Evolutionary conservation across 2,797 vertebrate species (phyloP).

Genomic region (Echiichthys vipera): DNA sequence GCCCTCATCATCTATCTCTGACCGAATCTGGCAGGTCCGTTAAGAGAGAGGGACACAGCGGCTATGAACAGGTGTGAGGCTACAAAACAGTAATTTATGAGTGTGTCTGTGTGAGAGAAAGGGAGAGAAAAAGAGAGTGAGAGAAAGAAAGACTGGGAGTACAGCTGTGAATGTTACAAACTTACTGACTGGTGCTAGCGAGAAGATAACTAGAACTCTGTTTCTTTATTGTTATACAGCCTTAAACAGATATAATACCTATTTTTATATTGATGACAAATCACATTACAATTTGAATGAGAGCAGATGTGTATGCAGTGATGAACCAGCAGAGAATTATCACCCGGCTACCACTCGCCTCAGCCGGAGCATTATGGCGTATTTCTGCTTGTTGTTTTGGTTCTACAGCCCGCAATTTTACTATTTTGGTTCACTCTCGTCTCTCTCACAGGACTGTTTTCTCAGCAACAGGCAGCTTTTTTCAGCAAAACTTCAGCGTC

Average conservation of each 20-base stretch:
- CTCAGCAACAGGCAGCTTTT: not conserved
- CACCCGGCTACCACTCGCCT: too few relatives aligned
- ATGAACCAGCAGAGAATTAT: too few relatives aligned
- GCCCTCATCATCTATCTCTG: slow-evolving; percentile 48
- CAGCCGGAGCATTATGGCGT: too few relatives aligned
- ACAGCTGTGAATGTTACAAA: slow-evolving; percentile 19
- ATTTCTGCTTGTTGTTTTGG: slow-evolving; percentile 2
- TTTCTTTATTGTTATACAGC: not conserved
- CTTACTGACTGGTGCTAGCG: not conserved
- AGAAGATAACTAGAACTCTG: not conserved
- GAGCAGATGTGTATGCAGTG: not conserved
- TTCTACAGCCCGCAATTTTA: not conserved
- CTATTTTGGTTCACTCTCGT: not conserved
- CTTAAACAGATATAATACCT: not conserved
- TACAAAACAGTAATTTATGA: slow-evolving; percentile 25
- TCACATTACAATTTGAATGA: not conserved
- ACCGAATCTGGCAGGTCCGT: slow-evolving; percentile 51
- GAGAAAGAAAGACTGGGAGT: not conserved
- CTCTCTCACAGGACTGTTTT: not conserved
- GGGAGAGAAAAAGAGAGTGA: not conserved
- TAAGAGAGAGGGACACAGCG: slow-evolving; percentile 25
- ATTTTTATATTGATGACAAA: not conserved
- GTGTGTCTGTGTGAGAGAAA: not conserved
- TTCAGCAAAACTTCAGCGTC: not conserved
- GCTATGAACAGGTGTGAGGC: slow-evolving; percentile 34